Conservation (phyloP, 2,113 vertebrate species). For the Raja brachyura region DNA sequence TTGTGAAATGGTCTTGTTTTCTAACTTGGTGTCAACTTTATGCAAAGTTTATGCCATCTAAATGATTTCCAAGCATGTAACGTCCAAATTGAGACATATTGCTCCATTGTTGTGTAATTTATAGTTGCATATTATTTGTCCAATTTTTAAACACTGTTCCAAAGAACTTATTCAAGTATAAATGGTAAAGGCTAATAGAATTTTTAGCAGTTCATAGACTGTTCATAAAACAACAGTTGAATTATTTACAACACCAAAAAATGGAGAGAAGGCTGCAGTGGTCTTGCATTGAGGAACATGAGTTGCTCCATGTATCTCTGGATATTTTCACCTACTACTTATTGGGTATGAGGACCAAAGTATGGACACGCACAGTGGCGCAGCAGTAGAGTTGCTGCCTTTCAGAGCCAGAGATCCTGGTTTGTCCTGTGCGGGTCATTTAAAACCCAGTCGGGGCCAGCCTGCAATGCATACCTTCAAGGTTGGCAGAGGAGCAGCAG, state of each 20-base stretch:
- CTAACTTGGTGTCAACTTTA: not conserved
- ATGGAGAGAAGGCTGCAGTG: not conserved
- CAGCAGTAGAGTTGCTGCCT: too few relatives aligned
- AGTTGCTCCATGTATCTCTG: not conserved
- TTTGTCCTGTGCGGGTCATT: too few relatives aligned
- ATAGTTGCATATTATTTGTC: slow-evolving; percentile 33
- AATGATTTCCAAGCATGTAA: not conserved
- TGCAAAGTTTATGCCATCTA: slow-evolving; percentile 12
- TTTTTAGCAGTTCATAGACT: slow-evolving; percentile 35
- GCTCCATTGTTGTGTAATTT: slow-evolving; percentile 7
- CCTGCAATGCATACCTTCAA: too few relatives aligned
- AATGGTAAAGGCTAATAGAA: not conserved
- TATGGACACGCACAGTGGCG: not conserved
- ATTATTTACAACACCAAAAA: too few relatives aligned
- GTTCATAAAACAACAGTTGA: slow-evolving; percentile 30
- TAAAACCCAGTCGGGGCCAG: too few relatives aligned
- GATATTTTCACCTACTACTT: not conserved
- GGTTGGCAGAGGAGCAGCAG: too few relatives aligned
- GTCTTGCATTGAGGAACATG: not conserved
- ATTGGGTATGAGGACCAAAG: not conserved
- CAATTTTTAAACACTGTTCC: not conserved
- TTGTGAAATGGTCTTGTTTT: not conserved
- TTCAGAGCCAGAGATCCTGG: too few relatives aligned
- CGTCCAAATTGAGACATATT: not conserved
- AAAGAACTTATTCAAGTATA: slow-evolving; percentile 5